A percentile compares a stretch with the other conserved stretches of the same genome.
Evolutionary conservation across 2,888 invertebrate species (phyloP).

Genomic region (Ornithoptera priamus): DNA sequence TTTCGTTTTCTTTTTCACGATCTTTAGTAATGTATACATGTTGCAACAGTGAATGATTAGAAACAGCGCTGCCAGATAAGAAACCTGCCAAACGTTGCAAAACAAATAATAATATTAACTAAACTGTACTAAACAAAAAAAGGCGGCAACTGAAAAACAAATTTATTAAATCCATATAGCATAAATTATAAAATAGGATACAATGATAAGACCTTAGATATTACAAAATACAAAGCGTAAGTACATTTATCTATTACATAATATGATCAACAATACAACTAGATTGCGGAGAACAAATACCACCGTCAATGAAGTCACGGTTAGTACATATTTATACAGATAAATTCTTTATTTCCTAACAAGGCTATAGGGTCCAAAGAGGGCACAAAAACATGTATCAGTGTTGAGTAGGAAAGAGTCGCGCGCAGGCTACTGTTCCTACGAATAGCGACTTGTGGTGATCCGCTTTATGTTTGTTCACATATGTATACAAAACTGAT

Average conservation of each 20-base stretch:
- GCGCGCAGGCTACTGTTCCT: no score
- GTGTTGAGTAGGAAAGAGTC: no score
- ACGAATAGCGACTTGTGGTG: no score
- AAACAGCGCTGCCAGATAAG: constrained; percentile 90
- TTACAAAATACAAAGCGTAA: constrained; percentile 31
- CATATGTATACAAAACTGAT: no score
- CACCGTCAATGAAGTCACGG: neutral
- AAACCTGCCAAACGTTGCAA: constrained; percentile 81
- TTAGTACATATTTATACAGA: neutral
- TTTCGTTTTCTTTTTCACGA: constrained; percentile 90
- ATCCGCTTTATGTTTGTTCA: no score
- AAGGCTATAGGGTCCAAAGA: neutral
- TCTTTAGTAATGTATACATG: constrained; percentile 90
- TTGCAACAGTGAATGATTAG: constrained; percentile 94
- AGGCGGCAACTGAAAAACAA: constrained; percentile 58
- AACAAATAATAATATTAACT: constrained; percentile 51
- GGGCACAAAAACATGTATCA: no score
- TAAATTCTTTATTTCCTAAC: neutral
- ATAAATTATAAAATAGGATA: constrained; percentile 41
- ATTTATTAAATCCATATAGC: constrained; percentile 53
- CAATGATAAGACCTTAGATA: constrained; percentile 11
- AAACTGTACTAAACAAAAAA: constrained; percentile 44
- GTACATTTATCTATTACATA: constrained; percentile 11
- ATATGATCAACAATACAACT: neutral
- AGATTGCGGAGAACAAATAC: neutral